These are phyloP conservation scores for Acleris laterana DNA, from an alignment of 2,888 invertebrate genomes.

Conservation along the genomic window DNA sequence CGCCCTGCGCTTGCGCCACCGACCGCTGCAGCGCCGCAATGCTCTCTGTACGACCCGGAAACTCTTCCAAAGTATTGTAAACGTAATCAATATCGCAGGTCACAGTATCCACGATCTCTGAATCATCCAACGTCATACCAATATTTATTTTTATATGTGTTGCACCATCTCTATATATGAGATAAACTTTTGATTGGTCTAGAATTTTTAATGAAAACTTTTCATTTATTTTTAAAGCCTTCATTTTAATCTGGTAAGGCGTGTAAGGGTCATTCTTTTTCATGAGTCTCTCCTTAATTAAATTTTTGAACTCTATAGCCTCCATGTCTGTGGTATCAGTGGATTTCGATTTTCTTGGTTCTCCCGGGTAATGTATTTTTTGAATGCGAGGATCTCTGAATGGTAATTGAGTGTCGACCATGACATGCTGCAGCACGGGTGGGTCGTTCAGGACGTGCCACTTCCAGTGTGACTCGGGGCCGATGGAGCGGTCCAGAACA, in stretches of 20 bases:
- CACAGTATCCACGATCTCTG: slow-evolving; percentile 76
- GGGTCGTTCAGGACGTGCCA: slow-evolving; percentile 79
- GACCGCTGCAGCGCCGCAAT: slow-evolving; percentile 65
- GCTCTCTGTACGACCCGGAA: slow-evolving; percentile 64
- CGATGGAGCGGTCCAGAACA: slow-evolving; percentile 66
- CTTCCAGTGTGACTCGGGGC: slow-evolving; percentile 75
- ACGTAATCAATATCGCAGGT: slow-evolving; percentile 64
- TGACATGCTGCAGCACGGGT: slow-evolving; percentile 73
- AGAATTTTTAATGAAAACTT: slow-evolving; percentile 71
- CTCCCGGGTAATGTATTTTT: slow-evolving; percentile 52
- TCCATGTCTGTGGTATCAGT: slow-evolving; percentile 72
- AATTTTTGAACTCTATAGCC: slow-evolving; percentile 75
- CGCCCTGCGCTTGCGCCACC: slow-evolving; percentile 61
- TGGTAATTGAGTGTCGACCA: slow-evolving; percentile 73
- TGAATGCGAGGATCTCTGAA: slow-evolving; percentile 71
- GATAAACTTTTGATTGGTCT: slow-evolving; percentile 72
- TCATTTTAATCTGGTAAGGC: slow-evolving; percentile 77
- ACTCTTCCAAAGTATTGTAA: slow-evolving; percentile 52
- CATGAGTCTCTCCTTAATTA: slow-evolving; percentile 72
- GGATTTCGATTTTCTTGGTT: slow-evolving; percentile 44
- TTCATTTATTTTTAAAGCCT: slow-evolving; percentile 75
- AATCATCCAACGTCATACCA: slow-evolving; percentile 80
- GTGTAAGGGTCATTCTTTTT: slow-evolving; percentile 68
- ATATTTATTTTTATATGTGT: slow-evolving; percentile 70
- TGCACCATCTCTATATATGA: slow-evolving; percentile 69